phyloP scores from a whole-genome alignment of 2,888 invertebrate species.

The Noctua janthina region DNA sequence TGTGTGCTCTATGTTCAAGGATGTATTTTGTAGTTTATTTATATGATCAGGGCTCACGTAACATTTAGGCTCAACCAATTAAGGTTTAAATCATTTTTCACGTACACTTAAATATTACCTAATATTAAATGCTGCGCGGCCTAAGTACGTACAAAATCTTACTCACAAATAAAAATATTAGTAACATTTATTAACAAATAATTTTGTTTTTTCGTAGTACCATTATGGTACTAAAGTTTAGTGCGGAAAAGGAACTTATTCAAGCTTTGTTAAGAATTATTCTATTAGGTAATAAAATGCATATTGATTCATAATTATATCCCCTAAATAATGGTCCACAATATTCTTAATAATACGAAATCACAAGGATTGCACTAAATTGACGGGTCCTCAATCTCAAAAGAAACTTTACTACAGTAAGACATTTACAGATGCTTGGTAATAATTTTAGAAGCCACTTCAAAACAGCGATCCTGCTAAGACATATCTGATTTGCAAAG shows the following conservation, averaged over 20 bases:
- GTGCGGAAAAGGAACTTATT: constrained; percentile 49
- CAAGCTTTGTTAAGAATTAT: constrained; percentile 20
- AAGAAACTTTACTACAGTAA: neutral
- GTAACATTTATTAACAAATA: constrained; percentile 42
- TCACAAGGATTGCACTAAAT: constrained; percentile 4
- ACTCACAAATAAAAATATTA: constrained; percentile 37
- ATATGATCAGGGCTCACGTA: neutral
- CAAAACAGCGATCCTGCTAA: neutral
- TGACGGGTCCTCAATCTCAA: neutral
- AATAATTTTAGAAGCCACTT: neutral
- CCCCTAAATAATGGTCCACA: constrained; percentile 29
- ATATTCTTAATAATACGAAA: neutral
- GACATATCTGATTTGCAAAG: neutral
- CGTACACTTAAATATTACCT: constrained; percentile 31
- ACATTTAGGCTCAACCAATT: neutral
- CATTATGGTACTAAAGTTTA: constrained; percentile 36
- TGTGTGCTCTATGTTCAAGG: neutral
- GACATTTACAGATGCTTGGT: neutral
- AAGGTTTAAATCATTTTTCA: neutral
- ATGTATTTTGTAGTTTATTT: neutral
- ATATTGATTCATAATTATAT: constrained; percentile 11
- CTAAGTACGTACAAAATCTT: constrained; percentile 41
- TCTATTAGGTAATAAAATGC: constrained; percentile 43
- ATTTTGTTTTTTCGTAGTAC: constrained; percentile 4
- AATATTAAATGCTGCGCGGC: constrained; percentile 56